These are phyloP conservation scores for Synodontis membranacea DNA, from an alignment of 2,113 vertebrate species.

Conservation along the genomic window DNA sequence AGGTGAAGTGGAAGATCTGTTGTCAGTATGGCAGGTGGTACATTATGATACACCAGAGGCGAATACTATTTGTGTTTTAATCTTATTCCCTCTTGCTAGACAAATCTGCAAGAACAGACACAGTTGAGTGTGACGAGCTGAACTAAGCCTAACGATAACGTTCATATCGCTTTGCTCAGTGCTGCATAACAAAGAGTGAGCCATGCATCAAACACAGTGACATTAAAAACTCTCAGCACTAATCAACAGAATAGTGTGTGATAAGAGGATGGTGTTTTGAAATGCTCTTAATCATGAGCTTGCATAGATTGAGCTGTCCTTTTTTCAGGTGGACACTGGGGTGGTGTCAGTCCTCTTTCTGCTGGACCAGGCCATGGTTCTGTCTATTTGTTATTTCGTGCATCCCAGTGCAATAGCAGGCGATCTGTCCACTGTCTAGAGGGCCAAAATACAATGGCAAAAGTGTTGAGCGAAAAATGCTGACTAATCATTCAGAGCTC, in stretches of 20 bases:
- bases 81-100: neutral
- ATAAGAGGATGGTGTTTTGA: neutral
- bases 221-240: neutral
- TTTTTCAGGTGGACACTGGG: neutral
- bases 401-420: too few relatives aligned
- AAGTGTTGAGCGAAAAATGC: too few relatives aligned
- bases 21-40: neutral
- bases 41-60: neutral
- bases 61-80: conserved; percentile 1
- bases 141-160: neutral
- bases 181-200: neutral
- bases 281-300: neutral
- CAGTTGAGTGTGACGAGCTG: neutral
- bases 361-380: too few relatives aligned
- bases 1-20: neutral
- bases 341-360: too few relatives aligned
- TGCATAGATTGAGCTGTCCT: neutral
- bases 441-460: too few relatives aligned
- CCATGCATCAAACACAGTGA: conserved; percentile 4
- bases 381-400: too few relatives aligned
- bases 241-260: neutral
- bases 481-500: too few relatives aligned
- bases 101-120: conserved; percentile 2
- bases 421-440: too few relatives aligned
- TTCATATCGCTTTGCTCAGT: neutral